phyloP scores from a whole-genome alignment of 2,797 vertebrate species.

The Manis javanica region DNA sequence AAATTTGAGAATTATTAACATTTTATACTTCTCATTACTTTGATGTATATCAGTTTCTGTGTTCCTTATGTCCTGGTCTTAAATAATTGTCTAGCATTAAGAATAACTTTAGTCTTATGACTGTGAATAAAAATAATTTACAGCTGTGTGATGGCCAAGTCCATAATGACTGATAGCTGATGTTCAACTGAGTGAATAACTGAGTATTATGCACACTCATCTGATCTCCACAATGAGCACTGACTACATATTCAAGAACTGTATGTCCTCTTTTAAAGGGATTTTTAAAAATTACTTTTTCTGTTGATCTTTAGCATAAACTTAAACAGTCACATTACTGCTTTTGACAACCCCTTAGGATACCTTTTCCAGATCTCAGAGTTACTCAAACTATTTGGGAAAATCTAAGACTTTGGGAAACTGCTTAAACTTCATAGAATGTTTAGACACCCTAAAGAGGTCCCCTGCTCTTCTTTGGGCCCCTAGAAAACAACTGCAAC shows the following conservation, averaged over 20 bases:
- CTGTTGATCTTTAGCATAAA: not conserved
- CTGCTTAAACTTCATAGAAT: not conserved
- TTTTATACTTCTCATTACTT: not conserved
- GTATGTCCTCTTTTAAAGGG: not conserved
- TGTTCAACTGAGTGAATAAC: not conserved
- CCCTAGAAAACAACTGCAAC: not conserved
- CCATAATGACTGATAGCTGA: not conserved
- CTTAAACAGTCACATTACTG: not conserved
- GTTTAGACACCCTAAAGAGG: not conserved
- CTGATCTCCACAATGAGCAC: not conserved
- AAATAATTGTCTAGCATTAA: not conserved
- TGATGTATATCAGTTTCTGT: not conserved
- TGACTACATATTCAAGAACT: not conserved
- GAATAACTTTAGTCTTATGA: not conserved
- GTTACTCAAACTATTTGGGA: not conserved
- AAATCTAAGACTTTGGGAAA: not conserved
- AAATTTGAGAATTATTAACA: constrained; percentile 35
- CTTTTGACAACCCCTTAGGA: not conserved
- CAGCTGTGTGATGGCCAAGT: not conserved
- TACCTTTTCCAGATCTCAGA: not conserved
- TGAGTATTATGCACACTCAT: not conserved
- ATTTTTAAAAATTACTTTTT: not conserved
- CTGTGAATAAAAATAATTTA: not conserved
- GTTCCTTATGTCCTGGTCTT: not conserved
- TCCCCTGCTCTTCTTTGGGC: not conserved